These are phyloP conservation scores for Zoroaster sp. DNA, from an alignment of 53 echinoderm and acorn worm genomes.

Conservation along the genomic window DNA sequence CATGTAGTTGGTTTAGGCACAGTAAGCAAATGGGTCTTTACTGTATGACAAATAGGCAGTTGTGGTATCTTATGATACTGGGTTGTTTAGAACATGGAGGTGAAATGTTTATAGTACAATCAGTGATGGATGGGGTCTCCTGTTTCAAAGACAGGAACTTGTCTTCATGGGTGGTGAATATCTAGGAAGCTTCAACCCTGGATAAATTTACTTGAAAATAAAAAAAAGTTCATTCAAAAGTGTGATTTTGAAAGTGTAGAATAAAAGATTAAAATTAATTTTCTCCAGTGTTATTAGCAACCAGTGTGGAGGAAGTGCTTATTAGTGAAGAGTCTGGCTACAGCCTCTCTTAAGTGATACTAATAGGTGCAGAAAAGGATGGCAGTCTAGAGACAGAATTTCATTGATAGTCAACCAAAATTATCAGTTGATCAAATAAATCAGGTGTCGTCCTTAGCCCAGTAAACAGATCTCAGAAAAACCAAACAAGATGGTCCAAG, in stretches of 20 bases:
- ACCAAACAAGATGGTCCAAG: constrained; percentile 4
- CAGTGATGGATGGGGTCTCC: constrained; percentile 35
- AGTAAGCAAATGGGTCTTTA: too few species aligned
- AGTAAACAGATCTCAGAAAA: constrained; percentile 6
- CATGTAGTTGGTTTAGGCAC: too few species aligned
- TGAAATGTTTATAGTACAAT: constrained; percentile 13
- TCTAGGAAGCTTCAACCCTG: too few species aligned
- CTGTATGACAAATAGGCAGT: constrained; percentile 34
- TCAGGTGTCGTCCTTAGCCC: constrained; percentile 7
- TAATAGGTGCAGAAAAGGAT: background rate
- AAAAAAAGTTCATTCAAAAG: too few species aligned
- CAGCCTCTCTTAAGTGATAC: too few species aligned
- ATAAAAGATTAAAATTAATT: too few species aligned
- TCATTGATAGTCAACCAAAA: background rate
- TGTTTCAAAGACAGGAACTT: background rate
- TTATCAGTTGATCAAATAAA: constrained; percentile 11
- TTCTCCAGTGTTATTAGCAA: too few species aligned
- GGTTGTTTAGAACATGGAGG: constrained; percentile 25
- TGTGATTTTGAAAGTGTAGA: too few species aligned
- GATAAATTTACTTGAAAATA: too few species aligned
- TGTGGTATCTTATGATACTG: constrained; percentile 1
- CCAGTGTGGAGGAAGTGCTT: too few species aligned
- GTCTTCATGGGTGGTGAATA: constrained; percentile 25
- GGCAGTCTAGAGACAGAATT: background rate
- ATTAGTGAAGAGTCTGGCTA: too few species aligned